Conservation (phyloP, 2,797 vertebrate genomes). For the Lepilemur ruficaudatus region DNA sequence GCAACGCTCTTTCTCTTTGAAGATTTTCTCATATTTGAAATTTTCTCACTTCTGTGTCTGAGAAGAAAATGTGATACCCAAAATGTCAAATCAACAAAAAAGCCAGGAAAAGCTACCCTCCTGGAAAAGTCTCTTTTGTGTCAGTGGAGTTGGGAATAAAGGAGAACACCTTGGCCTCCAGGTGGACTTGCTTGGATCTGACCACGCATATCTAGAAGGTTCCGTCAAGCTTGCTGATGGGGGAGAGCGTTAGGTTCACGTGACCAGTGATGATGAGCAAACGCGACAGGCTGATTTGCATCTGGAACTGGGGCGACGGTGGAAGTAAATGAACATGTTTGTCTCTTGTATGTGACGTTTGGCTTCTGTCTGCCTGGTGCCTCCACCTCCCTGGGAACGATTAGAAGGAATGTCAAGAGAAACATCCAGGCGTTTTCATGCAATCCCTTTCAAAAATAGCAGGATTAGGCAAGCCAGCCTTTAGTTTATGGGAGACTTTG, state of each 20-base stretch:
- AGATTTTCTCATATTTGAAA: conserved; percentile 1
- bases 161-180: neutral
- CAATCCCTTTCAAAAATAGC: neutral
- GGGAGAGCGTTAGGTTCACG: neutral
- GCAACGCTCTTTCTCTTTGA: neutral
- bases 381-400: neutral
- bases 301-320: neutral
- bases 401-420: neutral
- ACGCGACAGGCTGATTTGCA: neutral
- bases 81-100: conserved; percentile 50
- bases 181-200: neutral
- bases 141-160: neutral
- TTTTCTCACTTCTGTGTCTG: conserved; percentile 55
- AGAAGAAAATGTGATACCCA: conserved; percentile 35
- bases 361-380: neutral
- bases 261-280: neutral
- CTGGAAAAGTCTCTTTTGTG: neutral
- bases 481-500: neutral
- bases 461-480: neutral
- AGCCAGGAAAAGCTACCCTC: neutral
- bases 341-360: neutral
- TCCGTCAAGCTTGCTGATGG: neutral
- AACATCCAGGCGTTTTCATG: neutral
- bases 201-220: neutral
- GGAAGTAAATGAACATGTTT: neutral